Evolutionary conservation across 2,888 invertebrate species (phyloP).

Genomic region (Oligia fasciuncula): DNA sequence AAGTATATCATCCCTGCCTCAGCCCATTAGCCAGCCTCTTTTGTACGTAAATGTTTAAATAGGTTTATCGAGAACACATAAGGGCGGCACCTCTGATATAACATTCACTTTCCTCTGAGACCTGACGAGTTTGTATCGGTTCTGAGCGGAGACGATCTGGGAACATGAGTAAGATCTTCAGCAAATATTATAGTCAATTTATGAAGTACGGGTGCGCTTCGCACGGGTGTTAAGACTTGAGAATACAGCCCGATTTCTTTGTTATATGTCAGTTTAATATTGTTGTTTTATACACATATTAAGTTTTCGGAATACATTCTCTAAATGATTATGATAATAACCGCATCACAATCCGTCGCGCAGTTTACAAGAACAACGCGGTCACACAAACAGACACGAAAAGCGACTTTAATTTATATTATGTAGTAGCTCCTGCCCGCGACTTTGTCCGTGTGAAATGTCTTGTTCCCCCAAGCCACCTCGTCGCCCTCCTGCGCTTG

Average conservation of each 20-base stretch:
- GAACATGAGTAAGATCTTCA: not conserved
- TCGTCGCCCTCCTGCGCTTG: no score
- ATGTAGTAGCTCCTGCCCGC: no score
- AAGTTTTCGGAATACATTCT: no score
- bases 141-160: not conserved
- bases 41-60: slow-evolving; percentile 62
- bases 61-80: slow-evolving; percentile 53
- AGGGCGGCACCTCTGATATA: slow-evolving; percentile 44
- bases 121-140: not conserved
- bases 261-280: not conserved
- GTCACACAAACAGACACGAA: not conserved
- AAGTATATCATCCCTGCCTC: slow-evolving; percentile 32
- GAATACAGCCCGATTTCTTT: not conserved
- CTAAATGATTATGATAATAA: not conserved
- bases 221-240: no score
- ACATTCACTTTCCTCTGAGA: slow-evolving; percentile 40
- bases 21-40: slow-evolving; percentile 47
- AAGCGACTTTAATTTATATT: not conserved
- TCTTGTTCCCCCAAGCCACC: no score
- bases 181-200: not conserved
- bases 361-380: not conserved
- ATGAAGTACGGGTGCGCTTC: not conserved
- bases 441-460: no score
- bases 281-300: not conserved
- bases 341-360: not conserved